Evolutionary conservation across 2,113 vertebrate genomes (phyloP).

Genomic region (Mola mola): DNA sequence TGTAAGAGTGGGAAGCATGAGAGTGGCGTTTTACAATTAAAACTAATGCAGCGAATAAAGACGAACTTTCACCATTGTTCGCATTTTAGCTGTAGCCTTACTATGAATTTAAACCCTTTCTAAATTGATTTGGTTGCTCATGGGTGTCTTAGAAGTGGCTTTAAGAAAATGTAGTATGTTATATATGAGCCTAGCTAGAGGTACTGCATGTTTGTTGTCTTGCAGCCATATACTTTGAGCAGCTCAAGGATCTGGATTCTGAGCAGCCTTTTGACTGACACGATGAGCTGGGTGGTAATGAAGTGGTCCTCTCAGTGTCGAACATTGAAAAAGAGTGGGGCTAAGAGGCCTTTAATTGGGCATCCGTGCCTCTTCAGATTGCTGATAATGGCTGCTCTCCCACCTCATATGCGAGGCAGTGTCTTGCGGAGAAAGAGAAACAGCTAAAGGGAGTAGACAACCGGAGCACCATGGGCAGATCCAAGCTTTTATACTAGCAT

Average conservation of each 20-base stretch:
- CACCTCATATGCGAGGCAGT: slow-evolving; percentile 20
- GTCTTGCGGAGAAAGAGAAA: slow-evolving; percentile 33
- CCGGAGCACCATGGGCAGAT: slow-evolving; percentile 2
- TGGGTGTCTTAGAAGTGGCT: too few relatives aligned
- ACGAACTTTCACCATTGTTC: too few relatives aligned
- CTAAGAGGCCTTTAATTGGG: slow-evolving; percentile 50
- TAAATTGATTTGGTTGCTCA: too few relatives aligned
- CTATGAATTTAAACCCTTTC: too few relatives aligned
- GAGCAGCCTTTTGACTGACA: slow-evolving; percentile 32
- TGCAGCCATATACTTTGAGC: background rate
- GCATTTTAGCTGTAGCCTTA: too few relatives aligned
- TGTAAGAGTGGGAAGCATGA: background rate
- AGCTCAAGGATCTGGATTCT: background rate
- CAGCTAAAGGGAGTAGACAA: background rate
- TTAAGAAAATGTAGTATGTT: too few relatives aligned
- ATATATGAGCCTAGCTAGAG: slow-evolving; percentile 26
- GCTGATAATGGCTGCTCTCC: slow-evolving; percentile 43
- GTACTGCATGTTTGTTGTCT: slow-evolving; percentile 9
- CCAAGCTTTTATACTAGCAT: too few relatives aligned
- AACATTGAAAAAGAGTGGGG: slow-evolving; percentile 26
- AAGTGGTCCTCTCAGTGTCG: slow-evolving; percentile 52
- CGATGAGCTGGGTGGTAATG: slow-evolving; percentile 48
- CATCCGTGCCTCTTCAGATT: slow-evolving; percentile 30
- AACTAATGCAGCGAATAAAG: slow-evolving; percentile 15
- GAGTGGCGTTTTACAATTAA: background rate